phyloP scores from a whole-genome alignment of 1,140 invertebrate genomes.

The Pogonus chalceus region DNA sequence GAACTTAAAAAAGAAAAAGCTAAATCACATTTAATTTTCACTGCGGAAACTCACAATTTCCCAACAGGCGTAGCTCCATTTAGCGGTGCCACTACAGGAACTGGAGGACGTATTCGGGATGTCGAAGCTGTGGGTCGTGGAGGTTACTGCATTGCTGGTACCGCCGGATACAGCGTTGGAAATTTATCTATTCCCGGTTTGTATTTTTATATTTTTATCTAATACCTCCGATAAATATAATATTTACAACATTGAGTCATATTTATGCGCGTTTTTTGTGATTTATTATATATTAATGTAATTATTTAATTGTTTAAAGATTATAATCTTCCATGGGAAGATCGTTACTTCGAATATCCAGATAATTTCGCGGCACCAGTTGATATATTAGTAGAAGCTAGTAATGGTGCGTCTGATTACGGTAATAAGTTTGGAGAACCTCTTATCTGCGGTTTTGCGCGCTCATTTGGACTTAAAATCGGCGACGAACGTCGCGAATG shows the following conservation, averaged over 20 bases:
- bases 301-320: slow-evolving; percentile 34
- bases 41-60: slow-evolving; percentile 98
- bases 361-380: slow-evolving; percentile 81
- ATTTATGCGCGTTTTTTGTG: too few relatives aligned
- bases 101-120: slow-evolving; percentile 89
- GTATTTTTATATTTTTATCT: slow-evolving; percentile 11
- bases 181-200: slow-evolving; percentile 81
- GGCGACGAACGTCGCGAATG: slow-evolving; percentile 73
- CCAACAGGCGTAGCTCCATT: slow-evolving; percentile 90
- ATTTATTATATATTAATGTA: neutral
- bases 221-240: too few relatives aligned
- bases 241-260: too few relatives aligned
- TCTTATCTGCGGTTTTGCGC: slow-evolving; percentile 78
- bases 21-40: slow-evolving; percentile 91
- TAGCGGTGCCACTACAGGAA: slow-evolving; percentile 94
- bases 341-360: slow-evolving; percentile 64
- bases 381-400: slow-evolving; percentile 86
- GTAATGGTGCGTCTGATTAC: slow-evolving; percentile 97
- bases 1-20: slow-evolving; percentile 45
- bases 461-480: slow-evolving; percentile 74
- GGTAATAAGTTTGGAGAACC: slow-evolving; percentile 99
- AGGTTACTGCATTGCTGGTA: slow-evolving; percentile 87
- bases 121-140: slow-evolving; percentile 88
- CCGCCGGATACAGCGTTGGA: slow-evolving; percentile 92
- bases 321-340: slow-evolving; percentile 84